Conservation (phyloP, 2,113 vertebrate species). For the Nematolebias whitei region DNA sequence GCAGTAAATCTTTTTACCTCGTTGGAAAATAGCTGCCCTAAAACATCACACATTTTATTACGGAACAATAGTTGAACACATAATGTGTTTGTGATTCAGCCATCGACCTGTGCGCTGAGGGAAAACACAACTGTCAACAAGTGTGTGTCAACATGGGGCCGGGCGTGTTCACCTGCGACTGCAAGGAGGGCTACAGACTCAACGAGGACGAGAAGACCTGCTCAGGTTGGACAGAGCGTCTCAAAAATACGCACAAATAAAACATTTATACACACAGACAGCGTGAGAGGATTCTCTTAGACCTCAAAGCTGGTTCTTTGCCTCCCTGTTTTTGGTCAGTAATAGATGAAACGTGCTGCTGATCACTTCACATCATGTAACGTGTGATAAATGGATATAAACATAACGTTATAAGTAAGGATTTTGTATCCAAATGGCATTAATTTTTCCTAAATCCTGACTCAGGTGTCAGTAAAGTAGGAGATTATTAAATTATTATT, state of each 20-base stretch:
- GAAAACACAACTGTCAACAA: conserved; percentile 2
- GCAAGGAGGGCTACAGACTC: conserved; percentile 82
- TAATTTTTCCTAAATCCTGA: too few species aligned
- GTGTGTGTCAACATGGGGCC: conserved; percentile 6
- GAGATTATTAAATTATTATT: too few species aligned
- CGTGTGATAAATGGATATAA: too few species aligned
- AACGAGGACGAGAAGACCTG: conserved; percentile 87
- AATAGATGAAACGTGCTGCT: too few species aligned
- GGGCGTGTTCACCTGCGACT: conserved; percentile 8
- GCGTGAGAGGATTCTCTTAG: too few species aligned
- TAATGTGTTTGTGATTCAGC: conserved; percentile 70
- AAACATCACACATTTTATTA: too few species aligned
- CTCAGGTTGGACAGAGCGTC: conserved; percentile 41
- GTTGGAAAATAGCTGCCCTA: background rate
- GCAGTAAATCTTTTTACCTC: background rate
- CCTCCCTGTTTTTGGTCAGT: too few species aligned
- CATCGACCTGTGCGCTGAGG: conserved; percentile 65
- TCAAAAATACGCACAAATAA: background rate
- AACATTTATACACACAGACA: background rate
- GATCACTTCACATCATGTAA: too few species aligned
- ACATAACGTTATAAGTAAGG: too few species aligned
- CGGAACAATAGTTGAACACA: rapidly evolving
- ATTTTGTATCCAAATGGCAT: too few species aligned
- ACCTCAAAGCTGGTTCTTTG: too few species aligned
- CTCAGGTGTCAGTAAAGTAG: too few species aligned